phyloP scores from a whole-genome alignment of 2,113 vertebrate genomes.

The Tragulus kanchil region DNA sequence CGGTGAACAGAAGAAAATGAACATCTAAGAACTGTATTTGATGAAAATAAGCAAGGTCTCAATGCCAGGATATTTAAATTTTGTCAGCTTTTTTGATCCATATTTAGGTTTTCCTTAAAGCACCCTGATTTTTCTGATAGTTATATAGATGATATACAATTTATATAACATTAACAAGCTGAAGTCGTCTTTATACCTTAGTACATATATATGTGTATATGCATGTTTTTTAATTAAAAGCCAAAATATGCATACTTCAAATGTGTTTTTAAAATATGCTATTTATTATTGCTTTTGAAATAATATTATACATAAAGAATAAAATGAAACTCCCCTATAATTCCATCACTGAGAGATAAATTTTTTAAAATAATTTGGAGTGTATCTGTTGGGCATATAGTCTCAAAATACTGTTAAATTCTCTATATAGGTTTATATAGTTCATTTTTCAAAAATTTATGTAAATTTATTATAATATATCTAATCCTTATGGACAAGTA shows the following conservation, averaged over 20 bases:
- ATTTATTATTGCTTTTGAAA: conserved; percentile 20
- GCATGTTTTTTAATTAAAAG: neutral
- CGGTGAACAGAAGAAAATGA: conserved; percentile 33
- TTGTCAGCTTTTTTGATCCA: neutral
- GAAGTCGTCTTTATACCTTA: neutral
- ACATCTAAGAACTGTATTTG: conserved; percentile 27
- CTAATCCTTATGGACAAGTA: neutral
- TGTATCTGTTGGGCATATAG: neutral
- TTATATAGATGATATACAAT: neutral
- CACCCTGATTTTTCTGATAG: neutral
- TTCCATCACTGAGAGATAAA: neutral
- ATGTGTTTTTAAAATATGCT: neutral
- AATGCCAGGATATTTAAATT: conserved; percentile 17
- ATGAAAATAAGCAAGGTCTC: conserved; percentile 38
- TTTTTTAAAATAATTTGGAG: neutral
- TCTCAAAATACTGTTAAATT: conserved; percentile 19
- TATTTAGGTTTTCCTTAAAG: neutral
- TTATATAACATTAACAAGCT: neutral
- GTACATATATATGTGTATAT: neutral
- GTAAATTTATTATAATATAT: neutral
- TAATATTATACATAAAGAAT: neutral
- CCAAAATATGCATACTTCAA: neutral
- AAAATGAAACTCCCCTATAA: neutral
- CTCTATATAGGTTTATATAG: neutral
- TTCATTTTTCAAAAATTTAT: neutral